Base-by-base conservation (phyloP, 2,888 invertebrate species). In the Microctonus brassicae region DNA sequence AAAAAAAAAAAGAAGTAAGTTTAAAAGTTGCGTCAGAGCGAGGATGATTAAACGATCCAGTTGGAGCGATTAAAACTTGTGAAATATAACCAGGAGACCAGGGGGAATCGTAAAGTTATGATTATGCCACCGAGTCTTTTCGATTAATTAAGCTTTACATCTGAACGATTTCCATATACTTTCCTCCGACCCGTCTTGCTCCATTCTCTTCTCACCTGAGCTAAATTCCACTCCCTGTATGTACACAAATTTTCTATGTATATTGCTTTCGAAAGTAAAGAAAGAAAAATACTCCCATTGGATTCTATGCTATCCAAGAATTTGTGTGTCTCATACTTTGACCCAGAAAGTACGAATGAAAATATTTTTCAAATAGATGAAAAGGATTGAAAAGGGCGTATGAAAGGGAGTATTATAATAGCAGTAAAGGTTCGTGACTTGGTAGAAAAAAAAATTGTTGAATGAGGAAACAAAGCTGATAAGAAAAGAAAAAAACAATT, bases 51-150 rank as follows among this genome's bases (percentile, higher is more conserved):
- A 63, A 63, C 63, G 63, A 63, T 63, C 47, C 47, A 63, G 63
- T 63, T 63, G 63, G 63, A 63, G 17, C 63, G 63, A 63, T 63
- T 63, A 63, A 63, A 63, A 63, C 63, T 63, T 63, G 63, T 63
- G 63, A 63, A 63, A 63, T 63, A 63, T 63, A 42, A 29, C 63
- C 47, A 47, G 20, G 63, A n/a, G 47, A 24, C 29, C 63, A 47
- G 39, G 63, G n/a, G 63, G 47, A 63, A 63, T 63, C 47, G 63
- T 24, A 6, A 63, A 47, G 47, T 47, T 63, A 63, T 63, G 63
- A 63, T 63, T 63, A 63, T 47, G 26, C 63, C 29, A 47, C 63
- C 47, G 26, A 39, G 47, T 42, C 47, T 47, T 63, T 63, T 63
- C 63, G 63, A 63, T 63, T 63, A 63, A 63, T 63, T 63, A 63